phyloP scores from a whole-genome alignment of 2,888 invertebrate species.

The Pammene fasciana region DNA sequence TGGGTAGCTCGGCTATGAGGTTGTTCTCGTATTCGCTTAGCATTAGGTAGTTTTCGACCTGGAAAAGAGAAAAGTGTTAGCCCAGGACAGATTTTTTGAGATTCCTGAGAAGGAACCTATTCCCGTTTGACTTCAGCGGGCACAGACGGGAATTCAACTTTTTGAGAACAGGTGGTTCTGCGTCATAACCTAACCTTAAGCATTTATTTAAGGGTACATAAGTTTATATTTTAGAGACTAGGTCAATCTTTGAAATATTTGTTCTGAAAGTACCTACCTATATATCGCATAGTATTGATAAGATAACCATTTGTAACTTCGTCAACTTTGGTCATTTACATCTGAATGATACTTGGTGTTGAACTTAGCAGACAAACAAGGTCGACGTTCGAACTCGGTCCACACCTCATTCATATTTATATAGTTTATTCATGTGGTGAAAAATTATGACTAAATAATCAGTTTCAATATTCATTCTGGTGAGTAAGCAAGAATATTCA shows the following conservation, averaged over 20 bases:
- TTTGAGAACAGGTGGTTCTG: no score
- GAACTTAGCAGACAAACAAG: constrained; percentile 11
- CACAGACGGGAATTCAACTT: no score
- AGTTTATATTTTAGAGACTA: no score
- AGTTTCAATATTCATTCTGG: not conserved
- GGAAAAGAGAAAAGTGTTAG: constrained; percentile 47
- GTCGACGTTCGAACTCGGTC: not conserved
- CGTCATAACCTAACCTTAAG: no score
- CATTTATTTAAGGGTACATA: no score
- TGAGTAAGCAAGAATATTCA: no score
- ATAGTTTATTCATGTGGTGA: not conserved
- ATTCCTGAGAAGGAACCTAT: no score
- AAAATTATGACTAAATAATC: not conserved
- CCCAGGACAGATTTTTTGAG: not conserved
- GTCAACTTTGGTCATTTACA: constrained; percentile 26
- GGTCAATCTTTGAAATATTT: no score
- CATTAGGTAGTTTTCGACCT: constrained; percentile 93
- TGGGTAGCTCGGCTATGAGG: constrained; percentile 90
- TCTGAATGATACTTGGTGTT: not conserved
- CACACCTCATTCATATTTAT: constrained; percentile 5
- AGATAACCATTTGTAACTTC: constrained; percentile 2
- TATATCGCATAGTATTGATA: no score
- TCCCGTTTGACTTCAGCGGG: no score
- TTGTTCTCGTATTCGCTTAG: constrained; percentile 94
- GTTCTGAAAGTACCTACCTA: no score